Base-by-base conservation (phyloP, 2,113 vertebrate species). In the Cygnus atratus region DNA sequence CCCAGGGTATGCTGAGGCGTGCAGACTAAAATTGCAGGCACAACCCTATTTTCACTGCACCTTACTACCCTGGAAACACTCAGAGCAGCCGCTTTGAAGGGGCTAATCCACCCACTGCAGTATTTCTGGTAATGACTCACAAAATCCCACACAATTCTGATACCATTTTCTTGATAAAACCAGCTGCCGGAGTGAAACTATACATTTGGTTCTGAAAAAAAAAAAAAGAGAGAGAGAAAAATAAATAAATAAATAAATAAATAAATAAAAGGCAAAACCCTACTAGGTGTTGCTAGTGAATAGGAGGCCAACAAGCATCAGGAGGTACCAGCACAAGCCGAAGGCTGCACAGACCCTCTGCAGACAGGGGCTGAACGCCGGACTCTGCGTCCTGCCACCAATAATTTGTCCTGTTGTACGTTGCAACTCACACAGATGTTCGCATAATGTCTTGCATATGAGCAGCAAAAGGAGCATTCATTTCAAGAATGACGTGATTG, bases 391-490 rank as follows among this genome's bases (percentile, higher is more conserved):
- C 92, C 96, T 96, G 86, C 90, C 94, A 96, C 91, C 88, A 95
- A 86, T 95, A 96, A 97, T 92, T 93, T 59, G 39, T 93, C 74
- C 72, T 73, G 90, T 89, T 95, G 72, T 93, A 89, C 95, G 86
- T 81, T 97, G 94, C 33, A 92, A 71, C 65, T 95, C 80, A 95
- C 82, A 97, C 93, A 97, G 96, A 97, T 97, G 92, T 96, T 96
- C 50, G 8, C 76, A 77, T 97, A 96, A 97, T 96, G 93, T 86
- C 96, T 94, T 96, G 89, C 96, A 97, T 90, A 94, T 97, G 95
- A 78, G 91, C 77, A 96, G 94, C 62, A 96, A 97, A 97, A 94
- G 95, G 83, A 97, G 87, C 76, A 63, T 35, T 92, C 62, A 88
- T 95, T 97, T 96, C 77, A 93, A 97, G 90, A 96, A 96, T 93